Evolutionary conservation across 2,888 invertebrate species (phyloP), one percentile per base, ranked within the genome.

Genomic region (Drosophila lutescens): DNA sequence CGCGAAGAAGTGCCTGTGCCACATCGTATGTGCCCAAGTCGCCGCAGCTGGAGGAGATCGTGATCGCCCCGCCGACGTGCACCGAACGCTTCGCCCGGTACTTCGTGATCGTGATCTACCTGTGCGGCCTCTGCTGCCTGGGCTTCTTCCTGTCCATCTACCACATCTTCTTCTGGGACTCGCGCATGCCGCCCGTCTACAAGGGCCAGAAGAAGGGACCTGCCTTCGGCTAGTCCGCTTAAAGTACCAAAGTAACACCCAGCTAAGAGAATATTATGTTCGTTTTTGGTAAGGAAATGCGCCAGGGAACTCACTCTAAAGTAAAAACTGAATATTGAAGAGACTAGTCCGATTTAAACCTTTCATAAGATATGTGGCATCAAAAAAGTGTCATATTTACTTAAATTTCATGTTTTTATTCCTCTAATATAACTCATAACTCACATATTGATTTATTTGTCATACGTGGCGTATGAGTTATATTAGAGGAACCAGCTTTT

Each of bases 141-240:
- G 92, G 92, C 15, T 89, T 92, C 70, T 76, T 91, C 26, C 80
- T 92, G 2, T 92, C 92, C 38, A 85, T 92, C 65, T 92, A 92
- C 65, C 91, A 91, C 66, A 76, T 92, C 41, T 91, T 92, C 74
- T 91, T 91, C 74, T 92, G 92, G 92, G 92, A 92, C 63, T 92
- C 92, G 0, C 85, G 88, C 40, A 92, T 92, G 92, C 92, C 92
- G 36, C 92, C 91, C n/a, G 87, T 91, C 38, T 91, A 86, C 65
- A 91, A 91, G 74, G 85, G 90, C 1, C 79, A 71, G n/a, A 82
- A 91, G 80, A 90, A 91, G 54, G 60, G 82, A 10, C 75, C 77
- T 13, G 66, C 72, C 40, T 79, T 89, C 57, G 81, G 85, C 36
- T 88, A 88, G 20, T 9, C 2, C 26, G 12, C 36, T 15, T 10